Conservation (phyloP, 2,113 vertebrate genomes). For the Collichthys lucidus region DNA sequence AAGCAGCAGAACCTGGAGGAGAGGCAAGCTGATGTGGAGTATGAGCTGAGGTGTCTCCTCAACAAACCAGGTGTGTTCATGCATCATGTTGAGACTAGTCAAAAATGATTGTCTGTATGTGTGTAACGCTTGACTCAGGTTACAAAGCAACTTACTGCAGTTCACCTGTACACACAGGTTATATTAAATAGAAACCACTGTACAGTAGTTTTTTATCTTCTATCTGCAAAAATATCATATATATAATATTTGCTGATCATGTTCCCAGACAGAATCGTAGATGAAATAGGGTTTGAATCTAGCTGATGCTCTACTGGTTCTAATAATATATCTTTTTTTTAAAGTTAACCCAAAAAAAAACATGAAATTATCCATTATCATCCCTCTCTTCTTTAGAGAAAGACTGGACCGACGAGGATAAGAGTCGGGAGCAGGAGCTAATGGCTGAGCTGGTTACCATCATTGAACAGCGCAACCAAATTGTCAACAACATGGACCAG, state of each 20-base stretch:
- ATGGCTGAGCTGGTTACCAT: slow-evolving; percentile 95
- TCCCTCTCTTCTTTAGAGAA: slow-evolving; percentile 85
- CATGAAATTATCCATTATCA: background rate
- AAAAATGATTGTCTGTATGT: background rate
- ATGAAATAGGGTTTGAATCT: no score
- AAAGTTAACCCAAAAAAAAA: background rate
- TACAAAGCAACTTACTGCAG: background rate
- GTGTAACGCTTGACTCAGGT: background rate
- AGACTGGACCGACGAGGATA: slow-evolving; percentile 95
- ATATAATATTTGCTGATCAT: no score
- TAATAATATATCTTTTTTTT: no score
- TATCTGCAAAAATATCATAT: background rate
- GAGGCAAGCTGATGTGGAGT: slow-evolving; percentile 96
- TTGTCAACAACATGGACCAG: slow-evolving; percentile 95
- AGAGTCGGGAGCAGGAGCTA: slow-evolving; percentile 91
- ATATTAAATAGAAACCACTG: no score
- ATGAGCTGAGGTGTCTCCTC: slow-evolving; percentile 96
- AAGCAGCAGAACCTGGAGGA: slow-evolving; percentile 98
- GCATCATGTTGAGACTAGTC: background rate
- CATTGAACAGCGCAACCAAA: slow-evolving; percentile 97
- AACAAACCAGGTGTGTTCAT: slow-evolving; percentile 93
- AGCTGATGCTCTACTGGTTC: no score
- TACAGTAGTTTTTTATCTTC: background rate
- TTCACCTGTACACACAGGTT: background rate
- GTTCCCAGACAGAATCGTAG: no score